Percentiles rank a stretch among this genome's conserved stretches.
Conservation (phyloP, 1,140 invertebrate genomes). For the Riptortus pedestris region DNA sequence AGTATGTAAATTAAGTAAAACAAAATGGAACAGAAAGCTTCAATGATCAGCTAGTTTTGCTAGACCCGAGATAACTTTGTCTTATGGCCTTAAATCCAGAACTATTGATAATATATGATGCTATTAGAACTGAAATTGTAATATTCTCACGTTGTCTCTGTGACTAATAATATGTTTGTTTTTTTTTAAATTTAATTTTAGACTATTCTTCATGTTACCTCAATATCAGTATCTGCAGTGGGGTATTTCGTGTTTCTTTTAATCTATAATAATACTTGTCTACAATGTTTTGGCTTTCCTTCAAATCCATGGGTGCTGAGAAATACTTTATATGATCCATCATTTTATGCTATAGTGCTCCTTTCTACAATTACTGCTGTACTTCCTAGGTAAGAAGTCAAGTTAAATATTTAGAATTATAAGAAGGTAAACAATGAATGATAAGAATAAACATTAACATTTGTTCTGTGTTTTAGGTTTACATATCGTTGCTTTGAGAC, state of each 20-base stretch:
- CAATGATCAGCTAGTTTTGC: too few species aligned
- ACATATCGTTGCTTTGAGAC: slow-evolving; percentile 40
- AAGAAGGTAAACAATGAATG: neutral
- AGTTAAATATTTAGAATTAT: slow-evolving; percentile 2
- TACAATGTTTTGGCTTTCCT: slow-evolving; percentile 65
- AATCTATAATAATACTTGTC: slow-evolving; percentile 68
- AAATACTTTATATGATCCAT: slow-evolving; percentile 55
- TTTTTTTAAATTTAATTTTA: slow-evolving; percentile 36
- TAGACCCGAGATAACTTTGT: too few species aligned
- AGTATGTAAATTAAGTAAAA: too few species aligned
- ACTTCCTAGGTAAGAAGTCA: slow-evolving; percentile 64
- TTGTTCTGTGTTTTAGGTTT: slow-evolving; percentile 36
- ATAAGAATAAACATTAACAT: too few species aligned
- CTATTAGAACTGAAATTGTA: too few species aligned
- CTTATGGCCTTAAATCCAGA: too few species aligned
- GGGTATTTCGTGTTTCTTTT: slow-evolving; percentile 77
- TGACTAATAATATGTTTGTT: neutral
- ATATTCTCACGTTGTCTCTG: too few species aligned
- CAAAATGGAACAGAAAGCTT: too few species aligned
- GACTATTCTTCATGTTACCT: slow-evolving; percentile 75
- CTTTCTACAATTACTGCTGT: slow-evolving; percentile 66
- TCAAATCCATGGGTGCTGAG: slow-evolving; percentile 81
- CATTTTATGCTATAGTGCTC: slow-evolving; percentile 70
- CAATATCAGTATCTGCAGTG: slow-evolving; percentile 64
- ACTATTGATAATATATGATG: too few species aligned